Conservation (phyloP, 2,797 vertebrate species). For the Nannoperca australis region DNA sequence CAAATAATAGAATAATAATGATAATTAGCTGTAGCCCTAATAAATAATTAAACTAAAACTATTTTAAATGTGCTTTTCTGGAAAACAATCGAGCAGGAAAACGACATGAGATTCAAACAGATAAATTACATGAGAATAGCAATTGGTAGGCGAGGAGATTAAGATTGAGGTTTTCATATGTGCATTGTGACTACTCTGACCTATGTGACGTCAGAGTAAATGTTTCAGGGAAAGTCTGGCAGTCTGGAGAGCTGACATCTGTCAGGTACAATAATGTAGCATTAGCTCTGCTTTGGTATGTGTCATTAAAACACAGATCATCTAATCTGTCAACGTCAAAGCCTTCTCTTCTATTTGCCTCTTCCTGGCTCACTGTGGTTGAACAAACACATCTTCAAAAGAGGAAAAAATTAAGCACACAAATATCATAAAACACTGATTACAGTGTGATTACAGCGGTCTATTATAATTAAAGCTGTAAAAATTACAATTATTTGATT, state of each 20-base stretch:
- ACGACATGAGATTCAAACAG: not conserved
- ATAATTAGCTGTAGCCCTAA: not conserved
- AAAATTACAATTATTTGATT: conserved; percentile 8
- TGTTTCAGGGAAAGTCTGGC: conserved; percentile 11
- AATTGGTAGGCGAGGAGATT: not conserved
- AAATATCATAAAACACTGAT: not conserved
- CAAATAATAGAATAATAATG: too few relatives aligned
- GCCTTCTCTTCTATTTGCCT: not conserved
- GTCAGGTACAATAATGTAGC: not conserved
- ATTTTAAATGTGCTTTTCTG: not conserved
- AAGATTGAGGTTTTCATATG: conserved; percentile 12
- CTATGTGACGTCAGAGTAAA: conserved; percentile 38
- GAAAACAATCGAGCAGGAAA: not conserved
- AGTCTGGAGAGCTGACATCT: not conserved
- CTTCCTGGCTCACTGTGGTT: conserved; percentile 14
- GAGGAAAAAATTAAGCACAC: conserved; percentile 15
- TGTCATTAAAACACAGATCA: not conserved
- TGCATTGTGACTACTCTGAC: conserved; percentile 9
- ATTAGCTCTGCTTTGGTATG: not conserved
- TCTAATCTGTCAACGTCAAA: not conserved
- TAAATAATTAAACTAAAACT: accelerated
- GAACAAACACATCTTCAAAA: conserved; percentile 12
- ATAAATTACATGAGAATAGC: not conserved
- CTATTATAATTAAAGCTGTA: not conserved
- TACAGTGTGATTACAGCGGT: not conserved